phyloP scores from a whole-genome alignment of 2,888 invertebrate genomes.

The Leucoptera coffeella region DNA sequence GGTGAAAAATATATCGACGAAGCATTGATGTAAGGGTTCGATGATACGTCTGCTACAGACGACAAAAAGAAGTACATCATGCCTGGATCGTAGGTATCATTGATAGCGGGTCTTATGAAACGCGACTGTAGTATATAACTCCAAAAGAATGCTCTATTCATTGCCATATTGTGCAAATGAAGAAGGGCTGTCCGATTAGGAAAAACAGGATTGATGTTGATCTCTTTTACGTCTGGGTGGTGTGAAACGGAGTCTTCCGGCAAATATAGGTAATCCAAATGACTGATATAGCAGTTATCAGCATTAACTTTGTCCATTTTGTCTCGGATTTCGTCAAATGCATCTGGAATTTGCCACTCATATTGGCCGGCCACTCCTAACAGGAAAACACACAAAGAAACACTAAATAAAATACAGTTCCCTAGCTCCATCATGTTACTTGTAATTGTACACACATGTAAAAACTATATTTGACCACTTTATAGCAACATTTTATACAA shows the following conservation, averaged over 20 bases:
- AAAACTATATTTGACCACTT: too few species aligned
- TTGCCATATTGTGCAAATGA: conserved; percentile 94
- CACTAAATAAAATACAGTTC: conserved; percentile 19
- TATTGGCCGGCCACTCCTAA: conserved; percentile 77
- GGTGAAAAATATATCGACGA: conserved; percentile 92
- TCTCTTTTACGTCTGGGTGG: conserved; percentile 86
- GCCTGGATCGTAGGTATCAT: conserved; percentile 92
- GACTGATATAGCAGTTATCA: conserved; percentile 88
- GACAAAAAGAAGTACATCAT: conserved; percentile 97
- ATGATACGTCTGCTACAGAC: conserved; percentile 89
- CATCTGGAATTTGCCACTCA: conserved; percentile 87
- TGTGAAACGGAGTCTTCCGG: conserved; percentile 84
- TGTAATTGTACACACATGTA: too few species aligned
- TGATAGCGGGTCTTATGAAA: conserved; percentile 83
- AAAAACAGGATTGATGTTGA: conserved; percentile 90
- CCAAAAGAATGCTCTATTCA: conserved; percentile 93
- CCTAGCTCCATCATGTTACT: conserved; percentile 23
- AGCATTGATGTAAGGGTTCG: conserved; percentile 87
- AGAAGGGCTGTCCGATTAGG: conserved; percentile 90
- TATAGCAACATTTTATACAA: too few species aligned
- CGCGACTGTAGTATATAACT: conserved; percentile 88
- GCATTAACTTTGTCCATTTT: conserved; percentile 76
- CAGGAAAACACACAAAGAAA: conserved; percentile 31
- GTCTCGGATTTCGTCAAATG: conserved; percentile 82
- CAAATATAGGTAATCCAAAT: conserved; percentile 75